Evolutionary conservation across 2,888 invertebrate species (phyloP).

Genomic region (Coleophora flavipennella): DNA sequence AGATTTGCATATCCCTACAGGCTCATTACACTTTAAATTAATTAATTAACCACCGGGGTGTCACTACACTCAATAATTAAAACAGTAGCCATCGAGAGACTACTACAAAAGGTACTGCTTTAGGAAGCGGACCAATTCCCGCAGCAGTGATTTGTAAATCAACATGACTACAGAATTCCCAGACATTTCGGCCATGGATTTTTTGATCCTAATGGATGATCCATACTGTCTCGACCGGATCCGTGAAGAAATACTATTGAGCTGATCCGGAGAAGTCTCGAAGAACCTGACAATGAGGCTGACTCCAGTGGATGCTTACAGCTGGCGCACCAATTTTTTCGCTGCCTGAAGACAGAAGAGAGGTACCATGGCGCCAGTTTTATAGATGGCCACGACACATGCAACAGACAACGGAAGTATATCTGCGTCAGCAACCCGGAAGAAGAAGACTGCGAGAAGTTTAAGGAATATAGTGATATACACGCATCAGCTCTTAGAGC

Average conservation of each 20-base stretch:
- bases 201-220: not conserved
- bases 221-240: not conserved
- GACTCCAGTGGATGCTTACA: not conserved
- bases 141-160: not conserved
- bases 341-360: not conserved
- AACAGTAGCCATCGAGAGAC: not conserved
- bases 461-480: too few species aligned
- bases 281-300: not conserved
- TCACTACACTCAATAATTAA: not conserved
- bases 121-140: not conserved
- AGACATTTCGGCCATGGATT: constrained; percentile 1
- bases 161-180: not conserved
- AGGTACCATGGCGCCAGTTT: not conserved
- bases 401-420: not conserved
- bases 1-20: not conserved
- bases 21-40: not conserved
- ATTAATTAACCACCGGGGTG: not conserved
- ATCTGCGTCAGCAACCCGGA: too few species aligned
- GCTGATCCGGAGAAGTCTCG: not conserved
- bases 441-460: too few species aligned
- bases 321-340: not conserved
- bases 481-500: too few species aligned
- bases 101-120: not conserved
- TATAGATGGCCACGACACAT: not conserved
- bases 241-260: not conserved